Evolutionary conservation across 2,888 invertebrate species (phyloP), one percentile per base, ranked within the genome.

Genomic region (Clanis bilineata): DNA sequence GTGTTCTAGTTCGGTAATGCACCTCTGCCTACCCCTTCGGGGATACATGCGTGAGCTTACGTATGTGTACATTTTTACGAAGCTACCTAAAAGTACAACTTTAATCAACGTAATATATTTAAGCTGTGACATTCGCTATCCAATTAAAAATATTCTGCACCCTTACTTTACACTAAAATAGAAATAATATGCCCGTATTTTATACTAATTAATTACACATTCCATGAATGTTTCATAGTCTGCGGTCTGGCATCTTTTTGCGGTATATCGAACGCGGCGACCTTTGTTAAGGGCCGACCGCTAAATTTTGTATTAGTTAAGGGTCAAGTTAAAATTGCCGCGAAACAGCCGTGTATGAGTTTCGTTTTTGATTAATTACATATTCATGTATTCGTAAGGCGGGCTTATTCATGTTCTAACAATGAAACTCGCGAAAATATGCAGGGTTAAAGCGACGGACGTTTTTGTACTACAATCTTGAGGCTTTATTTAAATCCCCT

Each of bases 321-420:
- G 56, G 43, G 15, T 23, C 18, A 25, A 10, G 59, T 44, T 22
- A 36, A 55, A 44, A 44, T 43, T 44, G 18, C 36, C 39, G 25
- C 41, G n/a, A 44, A 55, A 55, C 43, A 36, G 21, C 4, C 39
- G 54, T 23, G 38, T 41, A 32, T 23, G 32, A 43, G 25, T 54
- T 41, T 39, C 56, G 65, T 71, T 77, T 74, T 69, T 69, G 73
- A 73, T 71, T 74, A 70, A 77, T 82, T 73, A 77, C 63, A 62
- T 67, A 80, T 82, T 82, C 76, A 82, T 80, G 57, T 44, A 66
- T 62, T 59, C 57, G 36, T 56, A 25, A 56, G 59, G 64, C 60
- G 60, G 55, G 60, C 54, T 63, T 60, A 70, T 73, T 68, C 66
- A 73, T 62, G 62, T 64, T 65, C 41, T 45, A 66, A 72, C 69